A percentile compares a stretch with the other conserved stretches of the same genome.
Evolutionary conservation across 2,113 vertebrate genomes (phyloP).

Genomic region (Dasyornis broadbenti): DNA sequence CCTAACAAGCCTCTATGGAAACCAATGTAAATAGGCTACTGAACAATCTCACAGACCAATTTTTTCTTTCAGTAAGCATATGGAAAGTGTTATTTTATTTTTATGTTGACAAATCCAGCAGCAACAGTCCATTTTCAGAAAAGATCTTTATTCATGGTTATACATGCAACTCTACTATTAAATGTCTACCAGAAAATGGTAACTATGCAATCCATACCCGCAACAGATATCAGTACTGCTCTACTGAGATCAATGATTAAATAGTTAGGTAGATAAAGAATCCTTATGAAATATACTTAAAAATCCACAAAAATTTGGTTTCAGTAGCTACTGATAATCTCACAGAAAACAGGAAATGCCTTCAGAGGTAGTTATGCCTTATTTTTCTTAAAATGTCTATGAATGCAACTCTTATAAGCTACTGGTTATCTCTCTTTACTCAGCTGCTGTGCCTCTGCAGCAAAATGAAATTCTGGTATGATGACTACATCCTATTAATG

Average conservation of each 20-base stretch:
- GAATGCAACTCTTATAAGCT: background rate
- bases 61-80: background rate
- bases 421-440: slow-evolving; percentile 33
- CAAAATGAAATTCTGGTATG: slow-evolving; percentile 23
- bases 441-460: background rate
- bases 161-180: background rate
- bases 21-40: background rate
- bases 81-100: background rate
- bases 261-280: slow-evolving; percentile 57
- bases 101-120: background rate
- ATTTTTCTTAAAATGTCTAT: slow-evolving; percentile 26
- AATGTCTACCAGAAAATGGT: slow-evolving; percentile 14
- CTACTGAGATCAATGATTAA: slow-evolving; percentile 52
- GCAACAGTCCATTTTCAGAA: background rate
- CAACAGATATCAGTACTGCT: slow-evolving; percentile 65
- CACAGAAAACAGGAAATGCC: background rate
- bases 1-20: background rate
- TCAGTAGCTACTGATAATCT: background rate
- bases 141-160: background rate
- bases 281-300: background rate
- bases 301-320: background rate
- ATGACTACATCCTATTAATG: slow-evolving; percentile 31
- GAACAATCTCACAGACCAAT: background rate
- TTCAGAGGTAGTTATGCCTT: slow-evolving; percentile 1
- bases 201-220: background rate